phyloP scores from a whole-genome alignment of 2,888 invertebrate genomes.

The Drosophila meridionalis region DNA sequence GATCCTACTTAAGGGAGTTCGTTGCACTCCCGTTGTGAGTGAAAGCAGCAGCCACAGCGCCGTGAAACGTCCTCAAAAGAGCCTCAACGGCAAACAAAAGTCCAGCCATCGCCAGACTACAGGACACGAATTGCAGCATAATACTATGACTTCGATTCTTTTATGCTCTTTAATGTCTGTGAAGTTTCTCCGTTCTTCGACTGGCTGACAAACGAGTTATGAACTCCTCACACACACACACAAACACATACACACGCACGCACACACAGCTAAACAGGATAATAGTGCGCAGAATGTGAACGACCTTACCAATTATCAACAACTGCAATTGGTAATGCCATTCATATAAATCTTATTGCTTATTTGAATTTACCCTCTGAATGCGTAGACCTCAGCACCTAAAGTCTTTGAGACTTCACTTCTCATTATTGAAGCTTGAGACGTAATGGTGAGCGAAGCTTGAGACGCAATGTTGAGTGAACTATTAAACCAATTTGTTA shows the following conservation, averaged over 20 bases:
- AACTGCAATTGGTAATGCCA: constrained; percentile 51
- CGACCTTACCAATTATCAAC: constrained; percentile 66
- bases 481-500: too few relatives aligned
- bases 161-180: constrained; percentile 64
- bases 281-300: constrained; percentile 66
- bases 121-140: constrained; percentile 48
- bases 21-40: constrained; percentile 56
- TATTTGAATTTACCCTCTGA: constrained; percentile 14
- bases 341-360: constrained; percentile 29
- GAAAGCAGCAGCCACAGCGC: constrained; percentile 27
- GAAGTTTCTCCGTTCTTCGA: constrained; percentile 72
- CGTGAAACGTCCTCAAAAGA: constrained; percentile 52
- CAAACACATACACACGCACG: constrained; percentile 19
- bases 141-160: constrained; percentile 43
- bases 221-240: constrained; percentile 27
- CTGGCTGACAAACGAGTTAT: constrained; percentile 63
- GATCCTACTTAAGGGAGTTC: constrained; percentile 55
- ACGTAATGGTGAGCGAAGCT: too few relatives aligned
- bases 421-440: neutral
- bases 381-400: constrained; percentile 13
- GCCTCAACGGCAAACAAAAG: constrained; percentile 62
- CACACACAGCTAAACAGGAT: constrained; percentile 59
- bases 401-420: neutral
- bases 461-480: too few relatives aligned
- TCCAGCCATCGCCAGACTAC: constrained; percentile 56